Conservation (phyloP, 2,797 vertebrate species). For the Pelochelys cantorii region DNA sequence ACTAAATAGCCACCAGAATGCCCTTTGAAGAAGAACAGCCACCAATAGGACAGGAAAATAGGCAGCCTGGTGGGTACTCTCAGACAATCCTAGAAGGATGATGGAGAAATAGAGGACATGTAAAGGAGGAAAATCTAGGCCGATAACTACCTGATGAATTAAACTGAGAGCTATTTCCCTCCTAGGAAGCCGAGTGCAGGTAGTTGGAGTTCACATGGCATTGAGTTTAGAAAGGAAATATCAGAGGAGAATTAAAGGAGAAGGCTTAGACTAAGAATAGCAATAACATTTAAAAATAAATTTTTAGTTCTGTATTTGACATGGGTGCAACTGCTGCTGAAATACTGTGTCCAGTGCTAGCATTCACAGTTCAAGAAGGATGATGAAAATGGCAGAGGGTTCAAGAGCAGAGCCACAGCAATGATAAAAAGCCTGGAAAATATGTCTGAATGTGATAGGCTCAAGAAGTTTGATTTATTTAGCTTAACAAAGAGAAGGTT, state of each 20-base stretch:
- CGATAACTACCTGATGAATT: slow-evolving; percentile 56
- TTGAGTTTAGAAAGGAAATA: background rate
- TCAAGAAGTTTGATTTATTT: background rate
- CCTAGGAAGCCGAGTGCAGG: background rate
- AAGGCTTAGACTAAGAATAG: background rate
- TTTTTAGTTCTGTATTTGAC: background rate
- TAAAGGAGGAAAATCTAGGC: slow-evolving; percentile 57
- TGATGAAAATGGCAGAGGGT: background rate
- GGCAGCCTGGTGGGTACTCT: slow-evolving; percentile 55
- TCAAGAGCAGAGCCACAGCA: background rate
- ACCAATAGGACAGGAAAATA: slow-evolving; percentile 56
- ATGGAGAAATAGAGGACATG: slow-evolving; percentile 60
- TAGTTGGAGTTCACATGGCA: background rate
- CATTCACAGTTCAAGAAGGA: background rate
- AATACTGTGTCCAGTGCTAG: background rate
- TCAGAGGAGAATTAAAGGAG: slow-evolving; percentile 2
- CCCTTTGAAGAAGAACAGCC: slow-evolving; percentile 62
- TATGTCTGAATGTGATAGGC: background rate
- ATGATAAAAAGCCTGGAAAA: background rate
- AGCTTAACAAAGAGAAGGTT: background rate
- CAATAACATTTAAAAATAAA: background rate
- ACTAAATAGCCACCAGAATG: slow-evolving; percentile 61
- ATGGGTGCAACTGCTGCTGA: background rate
- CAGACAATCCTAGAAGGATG: slow-evolving; percentile 53
- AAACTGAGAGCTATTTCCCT: slow-evolving; percentile 43